These are phyloP conservation scores for Scaptodrosophila lebanonensis DNA, from an alignment of 1,140 invertebrate genomes.

Conservation along the genomic window DNA sequence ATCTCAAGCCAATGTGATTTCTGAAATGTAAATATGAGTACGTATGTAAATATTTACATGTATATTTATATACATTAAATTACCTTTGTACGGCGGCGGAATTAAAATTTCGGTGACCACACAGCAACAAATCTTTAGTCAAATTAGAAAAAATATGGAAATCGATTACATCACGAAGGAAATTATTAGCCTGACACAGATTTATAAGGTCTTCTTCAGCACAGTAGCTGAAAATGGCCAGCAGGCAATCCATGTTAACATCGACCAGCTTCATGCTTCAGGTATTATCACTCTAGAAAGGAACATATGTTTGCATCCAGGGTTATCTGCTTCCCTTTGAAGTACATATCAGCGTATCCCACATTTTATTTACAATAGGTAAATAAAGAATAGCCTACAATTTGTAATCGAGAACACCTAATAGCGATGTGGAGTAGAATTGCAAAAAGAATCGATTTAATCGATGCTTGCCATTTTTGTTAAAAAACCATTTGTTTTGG, in stretches of 20 bases:
- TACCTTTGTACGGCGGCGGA: conserved; percentile 47
- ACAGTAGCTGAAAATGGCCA: conserved; percentile 54
- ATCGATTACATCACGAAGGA: conserved; percentile 46
- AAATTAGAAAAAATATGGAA: conserved; percentile 41
- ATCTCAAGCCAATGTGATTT: conserved; percentile 39
- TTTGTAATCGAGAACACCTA: too few relatives aligned
- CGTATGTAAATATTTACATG: background rate
- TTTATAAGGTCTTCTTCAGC: conserved; percentile 48
- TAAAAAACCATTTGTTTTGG: too few relatives aligned
- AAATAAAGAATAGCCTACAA: too few relatives aligned
- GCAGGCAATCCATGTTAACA: conserved; percentile 57
- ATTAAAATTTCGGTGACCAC: conserved; percentile 54
- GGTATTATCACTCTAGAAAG: too few relatives aligned
- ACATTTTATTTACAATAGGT: too few relatives aligned
- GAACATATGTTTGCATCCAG: too few relatives aligned
- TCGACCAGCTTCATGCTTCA: conserved; percentile 55
- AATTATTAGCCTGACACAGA: conserved; percentile 33
- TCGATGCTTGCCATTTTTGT: too few relatives aligned
- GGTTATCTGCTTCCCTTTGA: too few relatives aligned
- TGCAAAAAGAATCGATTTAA: too few relatives aligned
- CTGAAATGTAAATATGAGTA: conserved; percentile 14
- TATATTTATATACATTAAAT: background rate
- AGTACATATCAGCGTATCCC: too few relatives aligned
- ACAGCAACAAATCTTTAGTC: conserved; percentile 54
- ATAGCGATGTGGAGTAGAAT: too few relatives aligned